phyloP scores from a whole-genome alignment of 2,113 vertebrate genomes.

The Spheniscus mendiculus region DNA sequence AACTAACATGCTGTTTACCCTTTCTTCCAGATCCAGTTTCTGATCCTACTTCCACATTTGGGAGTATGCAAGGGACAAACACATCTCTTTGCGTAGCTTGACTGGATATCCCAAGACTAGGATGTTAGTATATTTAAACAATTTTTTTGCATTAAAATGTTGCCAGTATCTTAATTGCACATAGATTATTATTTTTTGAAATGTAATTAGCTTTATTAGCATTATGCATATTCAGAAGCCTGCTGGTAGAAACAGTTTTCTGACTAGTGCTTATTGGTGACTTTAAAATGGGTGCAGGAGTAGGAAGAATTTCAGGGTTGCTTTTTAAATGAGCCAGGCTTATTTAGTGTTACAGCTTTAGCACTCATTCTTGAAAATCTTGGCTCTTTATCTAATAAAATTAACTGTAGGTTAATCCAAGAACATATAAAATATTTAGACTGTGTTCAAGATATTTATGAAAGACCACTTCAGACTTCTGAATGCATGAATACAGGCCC shows the following conservation, averaged over 20 bases:
- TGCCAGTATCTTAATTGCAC: constrained; percentile 63
- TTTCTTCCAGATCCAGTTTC: constrained; percentile 78
- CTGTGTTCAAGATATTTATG: neutral
- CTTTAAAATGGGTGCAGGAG: constrained; percentile 20
- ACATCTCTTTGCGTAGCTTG: constrained; percentile 75
- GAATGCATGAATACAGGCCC: neutral
- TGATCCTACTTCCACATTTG: constrained; percentile 77
- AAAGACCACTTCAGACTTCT: constrained; percentile 50
- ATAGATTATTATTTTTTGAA: constrained; percentile 32
- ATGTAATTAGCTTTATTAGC: constrained; percentile 53
- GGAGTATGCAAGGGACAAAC: constrained; percentile 76
- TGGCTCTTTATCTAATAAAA: constrained; percentile 37
- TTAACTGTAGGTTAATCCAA: constrained; percentile 34
- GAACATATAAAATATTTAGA: constrained; percentile 17
- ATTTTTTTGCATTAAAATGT: constrained; percentile 71
- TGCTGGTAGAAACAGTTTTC: constrained; percentile 37
- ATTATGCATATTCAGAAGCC: constrained; percentile 53
- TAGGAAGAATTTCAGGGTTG: constrained; percentile 6
- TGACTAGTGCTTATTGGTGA: constrained; percentile 35
- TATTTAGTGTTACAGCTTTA: constrained; percentile 18
- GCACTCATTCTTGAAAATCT: constrained; percentile 38
- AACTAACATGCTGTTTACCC: constrained; percentile 75
- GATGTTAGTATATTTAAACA: constrained; percentile 75
- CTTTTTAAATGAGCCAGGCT: constrained; percentile 26
- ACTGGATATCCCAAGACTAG: constrained; percentile 76